phyloP scores from a whole-genome alignment of 2,888 invertebrate genomes.

The Harpagoxenus sublaevis region DNA sequence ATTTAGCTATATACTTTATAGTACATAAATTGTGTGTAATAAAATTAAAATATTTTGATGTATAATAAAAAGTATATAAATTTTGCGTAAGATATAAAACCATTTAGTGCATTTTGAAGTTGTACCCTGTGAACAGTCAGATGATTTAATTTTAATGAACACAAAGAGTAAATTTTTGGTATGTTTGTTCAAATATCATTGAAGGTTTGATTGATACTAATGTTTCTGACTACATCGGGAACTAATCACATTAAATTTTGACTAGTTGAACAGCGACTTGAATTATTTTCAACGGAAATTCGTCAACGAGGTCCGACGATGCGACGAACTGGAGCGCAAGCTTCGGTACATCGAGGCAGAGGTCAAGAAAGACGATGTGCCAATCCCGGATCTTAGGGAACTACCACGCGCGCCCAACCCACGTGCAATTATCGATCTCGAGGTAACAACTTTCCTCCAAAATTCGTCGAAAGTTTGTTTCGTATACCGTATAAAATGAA shows the following conservation, averaged over 20 bases:
- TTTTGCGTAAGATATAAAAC: neutral
- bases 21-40: too few species aligned
- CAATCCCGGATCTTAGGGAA: slow-evolving; percentile 89
- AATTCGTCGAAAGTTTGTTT: neutral
- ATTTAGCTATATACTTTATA: too few species aligned
- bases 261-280: slow-evolving; percentile 93
- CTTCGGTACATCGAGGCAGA: slow-evolving; percentile 95
- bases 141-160: neutral
- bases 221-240: neutral
- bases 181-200: neutral
- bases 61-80: neutral
- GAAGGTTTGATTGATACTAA: neutral
- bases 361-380: slow-evolving; percentile 94
- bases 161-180: neutral
- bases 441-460: slow-evolving; percentile 87
- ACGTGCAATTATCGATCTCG: slow-evolving; percentile 95
- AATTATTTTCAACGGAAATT: slow-evolving; percentile 97
- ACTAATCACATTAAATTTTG: neutral
- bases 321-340: slow-evolving; percentile 97
- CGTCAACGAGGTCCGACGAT: slow-evolving; percentile 95
- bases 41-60: neutral
- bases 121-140: neutral
- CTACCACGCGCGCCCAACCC: slow-evolving; percentile 91
- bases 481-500: neutral
- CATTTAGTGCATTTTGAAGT: neutral